phyloP scores from a whole-genome alignment of 2,113 vertebrate species.

The Laterallus jamaicensis region DNA sequence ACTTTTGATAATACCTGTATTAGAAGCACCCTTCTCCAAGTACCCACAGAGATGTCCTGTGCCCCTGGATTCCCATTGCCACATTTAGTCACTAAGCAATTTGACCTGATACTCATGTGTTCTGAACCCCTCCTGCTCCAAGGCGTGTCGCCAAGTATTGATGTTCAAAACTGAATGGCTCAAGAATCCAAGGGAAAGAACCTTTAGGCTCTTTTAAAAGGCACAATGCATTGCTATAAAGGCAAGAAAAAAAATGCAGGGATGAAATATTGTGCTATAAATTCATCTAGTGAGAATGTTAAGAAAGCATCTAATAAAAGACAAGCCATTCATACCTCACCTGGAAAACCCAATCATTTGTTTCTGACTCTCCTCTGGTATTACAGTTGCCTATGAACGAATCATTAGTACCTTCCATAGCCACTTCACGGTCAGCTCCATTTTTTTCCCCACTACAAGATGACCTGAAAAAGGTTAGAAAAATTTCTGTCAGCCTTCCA shows the following conservation, averaged over 20 bases:
- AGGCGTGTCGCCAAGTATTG: neutral
- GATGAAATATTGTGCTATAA: neutral
- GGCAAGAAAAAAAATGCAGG: neutral
- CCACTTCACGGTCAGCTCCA: conserved; percentile 44
- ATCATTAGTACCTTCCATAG: conserved; percentile 36
- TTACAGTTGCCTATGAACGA: conserved; percentile 50
- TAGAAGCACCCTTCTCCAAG: neutral
- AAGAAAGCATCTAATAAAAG: neutral
- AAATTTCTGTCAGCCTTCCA: neutral
- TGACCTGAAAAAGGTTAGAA: conserved; percentile 62
- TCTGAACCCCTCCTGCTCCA: neutral
- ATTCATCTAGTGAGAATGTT: neutral
- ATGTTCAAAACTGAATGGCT: neutral
- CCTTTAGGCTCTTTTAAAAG: neutral
- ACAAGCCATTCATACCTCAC: conserved; percentile 16
- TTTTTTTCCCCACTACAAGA: conserved; percentile 63
- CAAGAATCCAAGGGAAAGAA: neutral
- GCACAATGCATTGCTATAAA: neutral
- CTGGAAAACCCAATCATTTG: conserved; percentile 40
- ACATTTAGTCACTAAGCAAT: neutral
- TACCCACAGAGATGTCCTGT: neutral
- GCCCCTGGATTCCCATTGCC: neutral
- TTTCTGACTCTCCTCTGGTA: conserved; percentile 28
- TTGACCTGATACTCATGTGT: neutral
- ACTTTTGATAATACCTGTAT: neutral